Evolutionary conservation across 2,888 invertebrate species (phyloP), one percentile per base, ranked within the genome.

Genomic region (Himalopsyche japonica): DNA sequence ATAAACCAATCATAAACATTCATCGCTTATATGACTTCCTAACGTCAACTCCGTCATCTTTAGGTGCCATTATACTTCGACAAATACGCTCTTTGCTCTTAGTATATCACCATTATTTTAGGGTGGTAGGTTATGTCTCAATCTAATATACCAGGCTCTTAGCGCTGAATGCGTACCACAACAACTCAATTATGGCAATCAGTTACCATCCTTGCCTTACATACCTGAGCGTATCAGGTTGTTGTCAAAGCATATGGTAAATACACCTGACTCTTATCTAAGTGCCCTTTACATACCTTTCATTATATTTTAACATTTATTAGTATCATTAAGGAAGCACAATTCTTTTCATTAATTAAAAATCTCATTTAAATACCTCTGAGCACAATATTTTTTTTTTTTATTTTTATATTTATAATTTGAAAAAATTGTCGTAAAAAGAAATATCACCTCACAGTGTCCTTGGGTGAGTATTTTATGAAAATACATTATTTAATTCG

Each of bases 101-200:
- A 57, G 57, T 57, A 57, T 57, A 57, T 57, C 57, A 57, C 20
- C 57, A 57, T 57, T 57, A 57, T 57, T 57, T 57, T 20, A 57
- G 20, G 57, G 57, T 8, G 57, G 24, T 57, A 57, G 57, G 57
- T 57, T 57, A 57, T 57, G 57, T 57, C 57, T 57, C 57, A 57
- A 57, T 24, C 57, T 57, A n/a, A 57, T 57, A 57, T 57, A 57
- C 12, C 47, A 43, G 79, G 43, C 24, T 43, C 20, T 37, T 27
- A 47, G 79, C 8, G 57, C 15, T 48, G 80, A 57, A 77, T 81
- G 86, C 84, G 82, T 77, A 57, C 82, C 82, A 43, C 80, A 78
- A 83, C 84, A 86, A 86, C 84, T 86, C 84, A 84, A 86, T 86
- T 86, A 86, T 79, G 84, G 57, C 83, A 84, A 84, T 86, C 84